Base-by-base conservation (phyloP, 2,888 invertebrate species). In the Tetheella fluctuosa region DNA sequence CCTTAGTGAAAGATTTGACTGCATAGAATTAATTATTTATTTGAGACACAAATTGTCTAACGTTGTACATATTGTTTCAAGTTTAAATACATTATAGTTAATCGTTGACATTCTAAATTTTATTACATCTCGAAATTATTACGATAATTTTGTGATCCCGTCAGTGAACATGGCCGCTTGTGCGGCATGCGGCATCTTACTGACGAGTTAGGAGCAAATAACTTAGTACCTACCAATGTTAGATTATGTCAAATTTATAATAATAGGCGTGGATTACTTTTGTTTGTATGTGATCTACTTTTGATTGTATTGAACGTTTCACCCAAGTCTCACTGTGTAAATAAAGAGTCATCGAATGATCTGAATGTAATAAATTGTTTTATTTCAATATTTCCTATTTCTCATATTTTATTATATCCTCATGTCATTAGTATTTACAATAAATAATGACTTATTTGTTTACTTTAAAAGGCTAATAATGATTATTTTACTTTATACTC, bases 281-380 rank as follows among this genome's bases (percentile, higher is more conserved):
- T 80, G 86, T 48, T 20, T 48, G 48, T 48, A 48, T 89, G 88
- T 88, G 86, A 88, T 88, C 84, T 84, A 85, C 71, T 74, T 88
- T 87, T 86, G 82, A 84, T 89, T 87, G 84, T 87, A 86, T 82
- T 83, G 77, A 80, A 80, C 76, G 73, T 83, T 71, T 85, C 82
- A 84, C 83, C 80, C 74, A 76, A 79, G 71, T 81, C 85, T 85
- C 88, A 90, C 84, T 86, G 78, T 91, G 91, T 93, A 92, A 92
- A 93, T 93, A 92, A 93, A 92, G 78, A 87, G 80, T 89, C 90
- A 91, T 91, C 88, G 89, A 90, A 90, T 88, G 89, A 91, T 93
- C 91, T 93, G 85, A 90, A 90, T 93, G 92, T 92, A 89, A 65
- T 39, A 48, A 20, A 52, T 76, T 73, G 83, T 90, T 89, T 91